These are phyloP conservation scores for Anthonomus grandis DNA, from an alignment of 1,140 invertebrate species.

Conservation along the genomic window DNA sequence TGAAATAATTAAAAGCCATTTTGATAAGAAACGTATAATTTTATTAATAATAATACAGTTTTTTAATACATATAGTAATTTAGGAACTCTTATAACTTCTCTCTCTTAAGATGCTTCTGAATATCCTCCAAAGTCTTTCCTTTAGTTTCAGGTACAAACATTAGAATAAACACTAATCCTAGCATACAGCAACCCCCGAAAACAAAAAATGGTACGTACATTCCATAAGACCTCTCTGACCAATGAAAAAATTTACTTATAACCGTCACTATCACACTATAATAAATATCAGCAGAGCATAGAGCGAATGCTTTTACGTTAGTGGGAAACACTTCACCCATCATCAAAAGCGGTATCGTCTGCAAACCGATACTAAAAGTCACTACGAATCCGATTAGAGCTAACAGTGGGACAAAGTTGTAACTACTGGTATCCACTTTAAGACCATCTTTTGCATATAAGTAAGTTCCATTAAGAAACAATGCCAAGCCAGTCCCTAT, in stretches of 20 bases:
- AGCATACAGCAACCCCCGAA: slow-evolving; percentile 66
- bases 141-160: slow-evolving; percentile 76
- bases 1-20: too few relatives aligned
- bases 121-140: slow-evolving; percentile 65
- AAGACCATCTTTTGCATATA: slow-evolving; percentile 52
- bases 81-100: too few relatives aligned
- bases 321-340: slow-evolving; percentile 71
- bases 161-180: slow-evolving; percentile 59
- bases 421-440: slow-evolving; percentile 43
- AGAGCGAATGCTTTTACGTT: slow-evolving; percentile 67
- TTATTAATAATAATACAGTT: too few relatives aligned
- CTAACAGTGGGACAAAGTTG: slow-evolving; percentile 60
- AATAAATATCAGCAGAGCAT: slow-evolving; percentile 64
- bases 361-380: slow-evolving; percentile 67
- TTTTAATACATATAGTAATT: too few relatives aligned
- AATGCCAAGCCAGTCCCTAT: slow-evolving; percentile 55
- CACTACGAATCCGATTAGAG: slow-evolving; percentile 65
- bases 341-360: slow-evolving; percentile 67
- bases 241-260: slow-evolving; percentile 68
- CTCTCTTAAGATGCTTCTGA: slow-evolving; percentile 34
- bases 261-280: slow-evolving; percentile 68
- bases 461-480: slow-evolving; percentile 58
- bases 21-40: too few relatives aligned
- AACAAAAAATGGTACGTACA: slow-evolving; percentile 68
- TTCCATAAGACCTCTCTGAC: slow-evolving; percentile 56